These are phyloP conservation scores for Ascaphus truei DNA, from an alignment of 2,113 vertebrate genomes.

Conservation along the genomic window DNA sequence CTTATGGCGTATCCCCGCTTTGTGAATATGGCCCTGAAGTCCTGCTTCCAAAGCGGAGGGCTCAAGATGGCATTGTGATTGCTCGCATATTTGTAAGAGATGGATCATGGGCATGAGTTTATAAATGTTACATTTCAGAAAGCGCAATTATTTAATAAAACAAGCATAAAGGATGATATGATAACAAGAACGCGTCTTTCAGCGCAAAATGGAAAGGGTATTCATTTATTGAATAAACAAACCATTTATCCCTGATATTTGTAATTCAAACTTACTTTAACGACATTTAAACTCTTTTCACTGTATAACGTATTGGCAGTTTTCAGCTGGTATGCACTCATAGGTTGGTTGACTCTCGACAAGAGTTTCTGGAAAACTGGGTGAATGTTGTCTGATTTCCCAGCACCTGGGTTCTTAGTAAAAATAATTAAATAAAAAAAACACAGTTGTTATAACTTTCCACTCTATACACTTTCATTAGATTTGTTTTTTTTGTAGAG, in stretches of 20 bases:
- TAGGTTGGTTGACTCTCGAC: conserved; percentile 51
- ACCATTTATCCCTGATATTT: too few relatives aligned
- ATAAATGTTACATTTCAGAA: too few relatives aligned
- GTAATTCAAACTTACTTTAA: conserved; percentile 53
- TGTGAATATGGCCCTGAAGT: too few relatives aligned
- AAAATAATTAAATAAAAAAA: background rate
- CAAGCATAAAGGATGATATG: background rate
- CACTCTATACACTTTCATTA: too few relatives aligned
- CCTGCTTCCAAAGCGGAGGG: too few relatives aligned
- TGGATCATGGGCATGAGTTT: too few relatives aligned
- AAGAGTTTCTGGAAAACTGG: conserved; percentile 51
- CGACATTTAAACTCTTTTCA: conserved; percentile 52
- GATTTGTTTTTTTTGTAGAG: too few relatives aligned
- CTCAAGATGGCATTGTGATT: too few relatives aligned
- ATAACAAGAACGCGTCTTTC: background rate
- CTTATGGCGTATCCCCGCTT: too few relatives aligned
- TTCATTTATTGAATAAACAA: background rate
- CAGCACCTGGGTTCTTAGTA: conserved; percentile 45
- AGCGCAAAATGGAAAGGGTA: background rate
- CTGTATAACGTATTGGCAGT: conserved; percentile 54
- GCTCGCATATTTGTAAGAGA: too few relatives aligned
- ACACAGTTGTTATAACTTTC: too few relatives aligned
- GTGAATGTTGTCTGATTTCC: conserved; percentile 39
- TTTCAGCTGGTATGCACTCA: conserved; percentile 50
- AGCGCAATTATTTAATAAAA: background rate